These are phyloP conservation scores for Aphodius granarius DNA, from an alignment of 2,888 invertebrate species.

Conservation along the genomic window DNA sequence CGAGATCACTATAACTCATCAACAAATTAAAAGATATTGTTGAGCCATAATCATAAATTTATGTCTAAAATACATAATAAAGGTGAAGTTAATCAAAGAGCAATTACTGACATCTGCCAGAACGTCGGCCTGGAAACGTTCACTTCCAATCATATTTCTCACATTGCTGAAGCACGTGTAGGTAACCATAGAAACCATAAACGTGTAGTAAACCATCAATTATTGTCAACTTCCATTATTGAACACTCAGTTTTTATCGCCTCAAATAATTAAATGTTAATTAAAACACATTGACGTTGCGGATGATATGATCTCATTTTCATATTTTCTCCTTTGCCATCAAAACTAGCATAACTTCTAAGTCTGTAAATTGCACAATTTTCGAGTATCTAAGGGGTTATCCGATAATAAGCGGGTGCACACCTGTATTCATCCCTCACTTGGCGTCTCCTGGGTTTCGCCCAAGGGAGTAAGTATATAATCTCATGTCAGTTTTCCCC, in stretches of 20 bases:
- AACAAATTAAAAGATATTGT: too few species aligned
- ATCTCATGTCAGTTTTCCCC: background rate
- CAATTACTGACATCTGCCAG: background rate
- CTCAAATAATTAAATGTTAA: background rate
- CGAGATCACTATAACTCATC: too few species aligned
- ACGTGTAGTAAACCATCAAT: background rate
- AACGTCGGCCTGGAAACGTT: background rate
- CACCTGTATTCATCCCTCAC: conserved; percentile 20
- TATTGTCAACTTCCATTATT: background rate
- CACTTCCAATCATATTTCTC: background rate
- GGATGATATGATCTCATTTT: background rate
- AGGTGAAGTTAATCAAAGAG: background rate
- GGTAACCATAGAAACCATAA: background rate
- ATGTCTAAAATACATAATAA: too few species aligned
- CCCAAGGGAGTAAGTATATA: background rate
- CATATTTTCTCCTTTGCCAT: background rate
- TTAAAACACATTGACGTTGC: background rate
- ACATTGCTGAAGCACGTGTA: background rate
- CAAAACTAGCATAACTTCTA: background rate
- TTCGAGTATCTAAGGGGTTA: background rate
- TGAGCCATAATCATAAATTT: too few species aligned
- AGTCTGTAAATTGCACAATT: background rate
- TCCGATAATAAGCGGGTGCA: background rate
- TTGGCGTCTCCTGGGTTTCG: background rate
- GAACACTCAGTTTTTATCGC: background rate